Evolutionary conservation across 2,888 invertebrate species (phyloP), one percentile per base, ranked within the genome.

Genomic region (Stenodema calcarata): DNA sequence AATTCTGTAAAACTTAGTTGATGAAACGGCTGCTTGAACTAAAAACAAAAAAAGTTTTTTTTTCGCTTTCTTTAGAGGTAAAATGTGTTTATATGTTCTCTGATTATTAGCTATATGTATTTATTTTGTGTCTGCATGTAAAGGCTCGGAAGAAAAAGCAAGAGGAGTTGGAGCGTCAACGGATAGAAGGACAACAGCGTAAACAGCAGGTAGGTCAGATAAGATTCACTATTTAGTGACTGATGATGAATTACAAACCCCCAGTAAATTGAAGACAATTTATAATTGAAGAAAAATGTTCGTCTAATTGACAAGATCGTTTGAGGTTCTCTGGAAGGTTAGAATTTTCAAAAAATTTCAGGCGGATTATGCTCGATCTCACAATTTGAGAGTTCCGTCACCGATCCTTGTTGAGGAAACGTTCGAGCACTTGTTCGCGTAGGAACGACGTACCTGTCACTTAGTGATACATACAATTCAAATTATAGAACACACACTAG

Each of bases 91-190:
- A 80, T 86, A 81, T 86, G 69, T 75, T 84, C 86, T 78, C 47
- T 87, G 14, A 35, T 73, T 41, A 41, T 73, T 41, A 41, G 73
- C 73, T 73, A 90, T 91, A 92, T 91, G 92, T 90, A 91, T 92
- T 91, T 75, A 41, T 86, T 86, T 93, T 93, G 93, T 93, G 92
- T 92, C 92, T 92, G 91, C 90, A 91, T 92, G 92, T 92, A 90
- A 93, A 96, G 96, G 96, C 96, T 91, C 95, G 96, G 91, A 94
- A 95, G 92, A 95, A 95, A 92, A 95, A 95, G 88, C 96, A 96
- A 91, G 96, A 97, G 92, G 96, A 96, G 91, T 91, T 95, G 90
- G 96, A 97, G 91, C 95, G 95, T 90, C 95, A 95, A 91, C 95
- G 95, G 91, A 94, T 95, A 89, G 96, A 96, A 92, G 97, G 97